A percentile compares a stretch with the other conserved stretches of the same genome.
Conservation (phyloP, 2,797 vertebrate genomes). For the Syndactyla subalaris region DNA sequence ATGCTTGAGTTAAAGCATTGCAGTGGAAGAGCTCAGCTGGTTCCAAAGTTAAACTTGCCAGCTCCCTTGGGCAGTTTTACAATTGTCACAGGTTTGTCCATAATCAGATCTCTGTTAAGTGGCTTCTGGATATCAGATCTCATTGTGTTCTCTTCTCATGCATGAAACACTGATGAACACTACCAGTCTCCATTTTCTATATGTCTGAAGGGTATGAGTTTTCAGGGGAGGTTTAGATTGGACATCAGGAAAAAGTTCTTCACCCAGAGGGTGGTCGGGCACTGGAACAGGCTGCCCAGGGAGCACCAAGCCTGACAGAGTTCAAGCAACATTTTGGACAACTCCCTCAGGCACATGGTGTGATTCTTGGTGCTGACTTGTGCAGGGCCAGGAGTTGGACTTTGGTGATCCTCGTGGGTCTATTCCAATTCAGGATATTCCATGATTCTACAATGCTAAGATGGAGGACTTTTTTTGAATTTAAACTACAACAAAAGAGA, state of each 20-base stretch:
- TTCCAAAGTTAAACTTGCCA: neutral
- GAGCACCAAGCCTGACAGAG: no score
- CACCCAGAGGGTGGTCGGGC: neutral
- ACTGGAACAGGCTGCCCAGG: neutral
- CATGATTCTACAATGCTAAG: neutral
- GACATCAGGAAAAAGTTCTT: neutral
- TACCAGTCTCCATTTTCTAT: neutral
- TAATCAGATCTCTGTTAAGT: neutral
- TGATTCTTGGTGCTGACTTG: neutral
- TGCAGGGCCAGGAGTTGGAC: neutral
- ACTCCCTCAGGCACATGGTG: no score
- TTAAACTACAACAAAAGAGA: neutral
- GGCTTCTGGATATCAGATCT: neutral
- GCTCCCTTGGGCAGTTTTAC: neutral
- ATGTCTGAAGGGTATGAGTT: neutral
- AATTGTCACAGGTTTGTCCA: neutral
- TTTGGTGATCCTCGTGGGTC: neutral
- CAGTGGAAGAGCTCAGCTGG: neutral
- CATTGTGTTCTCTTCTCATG: neutral
- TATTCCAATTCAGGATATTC: neutral
- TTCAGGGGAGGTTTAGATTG: neutral
- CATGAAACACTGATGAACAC: neutral
- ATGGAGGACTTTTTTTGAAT: neutral
- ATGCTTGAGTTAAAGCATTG: neutral
- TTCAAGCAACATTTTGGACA: neutral